phyloP scores from a whole-genome alignment of 2,888 invertebrate species.

The Ferdinandea cuprea region DNA sequence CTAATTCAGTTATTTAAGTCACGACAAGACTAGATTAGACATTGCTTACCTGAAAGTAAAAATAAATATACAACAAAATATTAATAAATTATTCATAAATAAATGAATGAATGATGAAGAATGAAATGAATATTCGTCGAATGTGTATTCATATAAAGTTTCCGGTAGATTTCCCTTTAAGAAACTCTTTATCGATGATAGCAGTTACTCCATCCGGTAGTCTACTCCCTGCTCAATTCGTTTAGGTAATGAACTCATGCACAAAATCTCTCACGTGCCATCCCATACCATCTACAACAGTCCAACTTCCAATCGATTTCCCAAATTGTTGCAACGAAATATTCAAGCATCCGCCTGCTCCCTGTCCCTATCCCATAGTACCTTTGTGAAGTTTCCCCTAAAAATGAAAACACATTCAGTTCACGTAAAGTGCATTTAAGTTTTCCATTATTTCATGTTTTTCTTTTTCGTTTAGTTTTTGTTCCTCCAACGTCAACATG shows the following conservation, averaged over 20 bases:
- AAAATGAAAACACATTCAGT: constrained; percentile 27
- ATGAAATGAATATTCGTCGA: constrained; percentile 30
- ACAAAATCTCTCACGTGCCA: constrained; percentile 60
- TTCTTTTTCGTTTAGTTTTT: not conserved
- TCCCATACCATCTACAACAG: constrained; percentile 50
- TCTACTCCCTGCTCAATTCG: constrained; percentile 28
- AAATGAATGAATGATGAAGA: too few relatives aligned
- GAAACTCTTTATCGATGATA: not conserved
- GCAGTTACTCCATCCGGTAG: not conserved
- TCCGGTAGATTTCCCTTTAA: constrained; percentile 7
- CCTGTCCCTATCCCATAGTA: not conserved
- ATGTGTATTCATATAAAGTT: constrained; percentile 29
- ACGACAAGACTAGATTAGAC: too few relatives aligned
- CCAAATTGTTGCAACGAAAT: constrained; percentile 48
- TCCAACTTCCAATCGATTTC: constrained; percentile 66
- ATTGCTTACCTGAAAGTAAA: constrained; percentile 48
- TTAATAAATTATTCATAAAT: constrained; percentile 37
- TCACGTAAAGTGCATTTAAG: constrained; percentile 67
- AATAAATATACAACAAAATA: not conserved
- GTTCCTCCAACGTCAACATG: constrained; percentile 39
- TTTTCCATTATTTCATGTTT: constrained; percentile 31
- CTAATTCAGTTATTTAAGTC: constrained; percentile 6
- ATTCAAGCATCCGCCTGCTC: constrained; percentile 1
- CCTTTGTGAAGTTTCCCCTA: constrained; percentile 9
- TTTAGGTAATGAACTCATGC: constrained; percentile 62